Percentiles rank a stretch among this genome's conserved stretches.
phyloP scores from a whole-genome alignment of 2,113 vertebrate species.

The Tragelaphus scriptus region DNA sequence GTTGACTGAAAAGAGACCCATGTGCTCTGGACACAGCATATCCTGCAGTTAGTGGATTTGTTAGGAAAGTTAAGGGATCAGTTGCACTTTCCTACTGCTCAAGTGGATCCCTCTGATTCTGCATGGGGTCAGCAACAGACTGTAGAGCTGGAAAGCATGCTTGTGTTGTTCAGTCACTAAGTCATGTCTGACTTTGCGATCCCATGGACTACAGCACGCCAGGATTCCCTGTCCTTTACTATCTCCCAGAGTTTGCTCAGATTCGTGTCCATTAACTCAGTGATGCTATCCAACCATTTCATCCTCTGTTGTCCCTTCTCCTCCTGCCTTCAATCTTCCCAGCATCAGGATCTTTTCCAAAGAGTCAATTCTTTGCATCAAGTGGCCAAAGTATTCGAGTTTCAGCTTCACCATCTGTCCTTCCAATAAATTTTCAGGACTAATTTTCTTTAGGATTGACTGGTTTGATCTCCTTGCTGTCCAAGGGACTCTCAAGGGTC shows the following conservation, averaged over 20 bases:
- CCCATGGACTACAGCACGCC: background rate
- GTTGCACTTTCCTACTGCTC: too few relatives aligned
- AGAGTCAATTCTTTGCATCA: background rate
- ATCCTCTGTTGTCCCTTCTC: background rate
- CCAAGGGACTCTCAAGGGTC: background rate
- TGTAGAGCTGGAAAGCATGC: background rate
- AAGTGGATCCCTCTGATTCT: background rate
- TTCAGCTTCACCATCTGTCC: background rate
- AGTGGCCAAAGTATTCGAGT: background rate
- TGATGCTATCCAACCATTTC: background rate
- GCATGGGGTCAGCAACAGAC: background rate
- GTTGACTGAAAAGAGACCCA: background rate
- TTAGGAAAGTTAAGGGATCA: background rate
- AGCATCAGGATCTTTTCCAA: background rate
- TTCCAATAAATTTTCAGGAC: background rate
- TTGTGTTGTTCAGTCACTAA: background rate
- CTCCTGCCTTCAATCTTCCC: background rate
- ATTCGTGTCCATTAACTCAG: background rate
- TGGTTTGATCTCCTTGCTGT: background rate
- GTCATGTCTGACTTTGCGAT: background rate
- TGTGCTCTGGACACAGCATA: background rate
- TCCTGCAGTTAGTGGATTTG: background rate
- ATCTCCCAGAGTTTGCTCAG: background rate
- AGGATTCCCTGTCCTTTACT: background rate
- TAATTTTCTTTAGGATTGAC: background rate